Percentiles rank a stretch among this genome's conserved stretches.
These are phyloP conservation scores for Hydropsyche betteni DNA, from an alignment of 2,888 invertebrate species.

Conservation along the genomic window DNA sequence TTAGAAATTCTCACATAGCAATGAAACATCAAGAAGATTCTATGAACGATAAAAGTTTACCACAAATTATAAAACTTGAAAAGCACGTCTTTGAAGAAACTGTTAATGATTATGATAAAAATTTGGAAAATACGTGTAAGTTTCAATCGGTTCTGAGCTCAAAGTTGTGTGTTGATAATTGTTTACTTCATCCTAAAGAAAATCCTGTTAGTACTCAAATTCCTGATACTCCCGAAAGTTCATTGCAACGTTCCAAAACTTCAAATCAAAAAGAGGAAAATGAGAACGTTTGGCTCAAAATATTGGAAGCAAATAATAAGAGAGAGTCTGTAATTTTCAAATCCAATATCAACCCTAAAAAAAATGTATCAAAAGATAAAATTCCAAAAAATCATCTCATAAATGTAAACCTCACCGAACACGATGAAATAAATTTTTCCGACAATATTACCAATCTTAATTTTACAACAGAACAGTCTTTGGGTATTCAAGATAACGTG, in stretches of 20 bases:
- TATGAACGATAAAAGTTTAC: background rate
- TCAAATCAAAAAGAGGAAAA: background rate
- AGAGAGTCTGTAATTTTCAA: slow-evolving; percentile 64
- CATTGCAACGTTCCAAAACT: slow-evolving; percentile 22
- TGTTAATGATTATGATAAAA: background rate
- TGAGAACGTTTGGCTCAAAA: slow-evolving; percentile 53
- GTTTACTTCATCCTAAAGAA: slow-evolving; percentile 28
- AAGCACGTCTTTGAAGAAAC: background rate
- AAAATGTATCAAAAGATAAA: background rate
- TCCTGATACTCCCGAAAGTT: too few species aligned
- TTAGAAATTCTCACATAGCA: slow-evolving; percentile 73
- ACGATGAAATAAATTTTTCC: too few species aligned
- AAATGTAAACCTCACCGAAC: background rate
- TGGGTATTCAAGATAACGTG: too few species aligned
- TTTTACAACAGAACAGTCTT: too few species aligned
- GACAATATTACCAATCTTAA: too few species aligned
- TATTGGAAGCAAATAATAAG: slow-evolving; percentile 63
- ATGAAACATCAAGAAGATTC: slow-evolving; percentile 38
- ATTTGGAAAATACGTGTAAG: background rate
- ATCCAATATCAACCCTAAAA: background rate
- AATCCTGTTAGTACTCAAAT: slow-evolving; percentile 2
- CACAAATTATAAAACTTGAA: background rate
- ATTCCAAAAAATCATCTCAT: background rate
- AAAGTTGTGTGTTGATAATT: slow-evolving; percentile 5
- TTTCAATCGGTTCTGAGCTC: background rate